These are phyloP conservation scores for Drosophila biarmipes DNA, from an alignment of 1,140 invertebrate species.

Conservation along the genomic window DNA sequence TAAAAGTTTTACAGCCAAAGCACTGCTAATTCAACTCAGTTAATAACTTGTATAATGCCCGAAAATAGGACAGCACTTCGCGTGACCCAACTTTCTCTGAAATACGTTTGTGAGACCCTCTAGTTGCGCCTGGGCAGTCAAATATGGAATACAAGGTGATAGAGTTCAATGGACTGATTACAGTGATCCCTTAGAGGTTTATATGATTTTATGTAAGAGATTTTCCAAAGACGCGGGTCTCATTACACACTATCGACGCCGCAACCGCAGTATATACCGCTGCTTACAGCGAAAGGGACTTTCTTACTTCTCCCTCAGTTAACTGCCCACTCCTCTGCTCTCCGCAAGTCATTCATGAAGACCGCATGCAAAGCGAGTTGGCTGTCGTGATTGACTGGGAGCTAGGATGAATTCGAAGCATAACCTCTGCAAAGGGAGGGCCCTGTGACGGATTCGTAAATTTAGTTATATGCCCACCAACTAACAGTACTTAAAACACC, in stretches of 20 bases:
- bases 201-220: conserved; percentile 29
- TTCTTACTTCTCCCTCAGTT: conserved; percentile 17
- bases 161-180: conserved; percentile 22
- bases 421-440: conserved; percentile 11
- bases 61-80: not conserved
- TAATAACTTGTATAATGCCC: conserved; percentile 26
- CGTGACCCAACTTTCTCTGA: conserved; percentile 13
- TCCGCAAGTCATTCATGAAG: conserved; percentile 2
- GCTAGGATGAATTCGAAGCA: conserved; percentile 53
- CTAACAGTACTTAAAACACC: conserved; percentile 3
- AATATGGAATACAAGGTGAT: conserved; percentile 2
- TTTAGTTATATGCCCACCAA: conserved; percentile 24
- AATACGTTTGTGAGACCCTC: conserved; percentile 1
- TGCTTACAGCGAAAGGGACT: conserved; percentile 10
- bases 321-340: conserved; percentile 5
- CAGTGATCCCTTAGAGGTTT: conserved; percentile 5
- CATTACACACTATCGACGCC: conserved; percentile 14
- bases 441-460: conserved; percentile 7
- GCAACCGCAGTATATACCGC: conserved; percentile 23
- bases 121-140: too few species aligned
- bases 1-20: conserved; percentile 25
- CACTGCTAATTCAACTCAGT: conserved; percentile 34
- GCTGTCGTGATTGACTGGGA: conserved; percentile 28
- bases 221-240: conserved; percentile 7
- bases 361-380: conserved; percentile 37